Evolutionary conservation across 2,113 vertebrate genomes (phyloP).

Genomic region (Halichoerus grypus): DNA sequence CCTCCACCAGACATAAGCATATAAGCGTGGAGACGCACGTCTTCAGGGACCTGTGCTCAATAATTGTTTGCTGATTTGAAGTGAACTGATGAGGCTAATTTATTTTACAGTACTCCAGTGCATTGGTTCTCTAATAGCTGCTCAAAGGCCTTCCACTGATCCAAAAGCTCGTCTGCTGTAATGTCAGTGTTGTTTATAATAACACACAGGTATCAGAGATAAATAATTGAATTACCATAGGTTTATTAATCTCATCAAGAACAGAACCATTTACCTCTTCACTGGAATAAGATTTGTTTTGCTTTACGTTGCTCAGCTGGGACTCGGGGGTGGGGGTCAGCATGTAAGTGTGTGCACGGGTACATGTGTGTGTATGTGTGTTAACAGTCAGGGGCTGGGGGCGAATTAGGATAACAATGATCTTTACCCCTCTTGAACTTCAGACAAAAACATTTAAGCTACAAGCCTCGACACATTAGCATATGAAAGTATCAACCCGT

Average conservation of each 20-base stretch:
- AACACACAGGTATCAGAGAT: conserved; percentile 49
- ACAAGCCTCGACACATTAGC: background rate
- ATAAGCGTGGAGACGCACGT: background rate
- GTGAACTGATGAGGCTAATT: conserved; percentile 61
- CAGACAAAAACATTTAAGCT: conserved; percentile 34
- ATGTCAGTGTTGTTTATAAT: conserved; percentile 31
- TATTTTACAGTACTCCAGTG: conserved; percentile 62
- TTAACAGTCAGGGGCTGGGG: background rate
- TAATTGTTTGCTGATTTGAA: conserved; percentile 64
- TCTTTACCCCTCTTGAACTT: background rate
- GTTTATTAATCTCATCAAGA: conserved; percentile 58
- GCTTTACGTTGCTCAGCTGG: background rate
- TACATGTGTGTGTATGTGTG: background rate
- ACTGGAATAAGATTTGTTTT: background rate
- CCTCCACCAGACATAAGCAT: conserved; percentile 29
- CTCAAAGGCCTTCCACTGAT: conserved; percentile 28
- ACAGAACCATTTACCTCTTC: conserved; percentile 27
- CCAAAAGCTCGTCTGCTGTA: conserved; percentile 30
- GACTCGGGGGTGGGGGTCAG: background rate
- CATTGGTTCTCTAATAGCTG: background rate
- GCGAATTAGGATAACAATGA: background rate
- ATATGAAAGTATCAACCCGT: conserved; percentile 32
- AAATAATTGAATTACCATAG: conserved; percentile 45
- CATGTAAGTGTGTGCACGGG: background rate
- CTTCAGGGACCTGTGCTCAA: conserved; percentile 43